Evolutionary conservation across 2,113 vertebrate genomes (phyloP).

Genomic region (Lamprologus lemairii): DNA sequence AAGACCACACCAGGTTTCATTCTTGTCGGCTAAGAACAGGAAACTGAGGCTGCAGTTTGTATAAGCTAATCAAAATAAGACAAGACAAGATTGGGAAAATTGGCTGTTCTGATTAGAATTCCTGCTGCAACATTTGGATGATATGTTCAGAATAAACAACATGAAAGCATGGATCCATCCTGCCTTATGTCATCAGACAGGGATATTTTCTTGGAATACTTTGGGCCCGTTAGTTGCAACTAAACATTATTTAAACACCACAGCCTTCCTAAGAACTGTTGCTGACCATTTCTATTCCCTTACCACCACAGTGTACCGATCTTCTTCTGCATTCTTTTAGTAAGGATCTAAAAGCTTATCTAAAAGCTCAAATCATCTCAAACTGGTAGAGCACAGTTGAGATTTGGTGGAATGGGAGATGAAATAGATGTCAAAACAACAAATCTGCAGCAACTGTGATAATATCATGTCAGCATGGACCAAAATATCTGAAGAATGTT

Average conservation of each 20-base stretch:
- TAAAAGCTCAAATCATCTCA: not conserved
- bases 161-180: not conserved
- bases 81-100: not conserved
- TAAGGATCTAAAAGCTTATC: not conserved
- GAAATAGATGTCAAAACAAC: not conserved
- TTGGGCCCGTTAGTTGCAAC: not conserved
- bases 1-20: not conserved
- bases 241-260: not conserved
- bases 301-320: not conserved
- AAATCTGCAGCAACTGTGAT: not conserved
- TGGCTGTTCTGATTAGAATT: not conserved
- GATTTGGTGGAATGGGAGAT: not conserved
- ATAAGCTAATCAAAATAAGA: not conserved
- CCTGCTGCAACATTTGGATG: not conserved
- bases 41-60: not conserved
- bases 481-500: not conserved
- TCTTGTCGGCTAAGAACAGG: not conserved
- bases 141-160: not conserved
- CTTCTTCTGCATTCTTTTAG: not conserved
- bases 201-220: not conserved
- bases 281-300: not conserved
- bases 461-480: not conserved
- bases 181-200: not conserved
- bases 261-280: not conserved
- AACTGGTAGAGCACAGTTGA: not conserved